Base-by-base conservation (phyloP, 2,797 vertebrate species). In the Hippoglossus hippoglossus region DNA sequence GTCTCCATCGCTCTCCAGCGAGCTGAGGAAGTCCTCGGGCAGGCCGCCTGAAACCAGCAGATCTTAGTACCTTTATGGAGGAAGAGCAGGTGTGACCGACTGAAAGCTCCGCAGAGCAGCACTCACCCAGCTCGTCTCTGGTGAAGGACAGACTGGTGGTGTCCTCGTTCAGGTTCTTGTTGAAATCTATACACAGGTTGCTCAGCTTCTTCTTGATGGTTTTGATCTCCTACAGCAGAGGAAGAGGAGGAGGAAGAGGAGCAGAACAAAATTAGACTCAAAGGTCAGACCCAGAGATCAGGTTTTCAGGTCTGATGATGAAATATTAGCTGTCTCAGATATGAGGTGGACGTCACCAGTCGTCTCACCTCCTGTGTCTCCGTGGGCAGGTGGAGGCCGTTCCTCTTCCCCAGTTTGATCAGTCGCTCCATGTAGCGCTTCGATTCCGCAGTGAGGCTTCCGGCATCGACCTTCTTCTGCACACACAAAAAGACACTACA, bases 111-210 rank as follows among this genome's bases (percentile, higher is more conserved):
- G 5, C 3, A 2, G 26, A 8, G 2, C 12, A 1, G 10, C 2
- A 85, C 93, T 83, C 85, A 99, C 98, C 97, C n/a, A 99, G 89
- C 31, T 98, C 95, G 49, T 97, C 96, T 5, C 87, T 88, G 0
- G 87, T 95, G 91, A 98, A 98, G 13, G 89, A 87, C 86, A 99
- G 84, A 76, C 91, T 94, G 62, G 97, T 98, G 0, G 96, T 96
- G 84, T 99, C 97, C 62, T 99, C 98, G 0, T 98, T 99, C 85
- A 99, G 91, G 91, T 99, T 97, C 91, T 98, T 98, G 93, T 96
- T 98, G 94, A 99, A 99, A 81, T 99, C 97, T 11, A 99, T 99
- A 92, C 95, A 96, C 22, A 98, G 91, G 21, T 94, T 92, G 2
- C 97, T 98, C 79, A 99, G 92, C 77, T 94, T 95, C 83, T 99